Evolutionary conservation across 2,797 vertebrate species (phyloP).

Genomic region (Pelodytes ibericus): DNA sequence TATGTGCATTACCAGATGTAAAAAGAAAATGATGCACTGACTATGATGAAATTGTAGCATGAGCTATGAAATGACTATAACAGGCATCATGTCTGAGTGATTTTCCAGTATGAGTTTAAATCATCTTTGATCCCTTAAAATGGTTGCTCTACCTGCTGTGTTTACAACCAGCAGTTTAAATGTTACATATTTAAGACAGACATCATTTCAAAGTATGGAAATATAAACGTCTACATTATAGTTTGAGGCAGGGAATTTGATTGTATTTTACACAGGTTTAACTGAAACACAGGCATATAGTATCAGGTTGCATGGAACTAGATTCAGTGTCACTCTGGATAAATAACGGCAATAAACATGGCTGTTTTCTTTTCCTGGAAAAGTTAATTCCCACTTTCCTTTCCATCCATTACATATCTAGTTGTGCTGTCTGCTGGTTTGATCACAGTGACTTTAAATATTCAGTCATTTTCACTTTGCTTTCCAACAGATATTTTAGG

Average conservation of each 20-base stretch:
- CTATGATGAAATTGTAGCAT: slow-evolving; percentile 58
- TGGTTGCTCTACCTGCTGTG: slow-evolving; percentile 62
- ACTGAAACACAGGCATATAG: slow-evolving; percentile 6
- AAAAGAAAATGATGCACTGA: slow-evolving; percentile 54
- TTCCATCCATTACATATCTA: slow-evolving; percentile 4
- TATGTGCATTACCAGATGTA: slow-evolving; percentile 61
- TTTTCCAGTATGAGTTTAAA: slow-evolving; percentile 69
- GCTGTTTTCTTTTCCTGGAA: neutral
- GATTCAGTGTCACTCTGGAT: slow-evolving; percentile 8
- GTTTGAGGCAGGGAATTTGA: slow-evolving; percentile 30
- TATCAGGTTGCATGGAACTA: slow-evolving; percentile 8
- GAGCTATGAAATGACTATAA: slow-evolving; percentile 53
- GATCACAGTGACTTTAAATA: neutral
- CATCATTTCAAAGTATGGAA: slow-evolving; percentile 42
- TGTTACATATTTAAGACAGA: slow-evolving; percentile 57
- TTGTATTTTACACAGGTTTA: slow-evolving; percentile 39
- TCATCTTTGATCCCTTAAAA: slow-evolving; percentile 66
- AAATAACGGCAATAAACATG: slow-evolving; percentile 25
- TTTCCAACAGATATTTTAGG: neutral
- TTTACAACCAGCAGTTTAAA: slow-evolving; percentile 64
- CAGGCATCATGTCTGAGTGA: slow-evolving; percentile 59
- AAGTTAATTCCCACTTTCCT: slow-evolving; percentile 17
- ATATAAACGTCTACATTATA: slow-evolving; percentile 46
- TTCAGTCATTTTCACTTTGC: slow-evolving; percentile 3
- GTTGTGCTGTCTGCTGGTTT: neutral